These are phyloP conservation scores for Lamproptera curius DNA, from an alignment of 2,888 invertebrate species.

Conservation along the genomic window DNA sequence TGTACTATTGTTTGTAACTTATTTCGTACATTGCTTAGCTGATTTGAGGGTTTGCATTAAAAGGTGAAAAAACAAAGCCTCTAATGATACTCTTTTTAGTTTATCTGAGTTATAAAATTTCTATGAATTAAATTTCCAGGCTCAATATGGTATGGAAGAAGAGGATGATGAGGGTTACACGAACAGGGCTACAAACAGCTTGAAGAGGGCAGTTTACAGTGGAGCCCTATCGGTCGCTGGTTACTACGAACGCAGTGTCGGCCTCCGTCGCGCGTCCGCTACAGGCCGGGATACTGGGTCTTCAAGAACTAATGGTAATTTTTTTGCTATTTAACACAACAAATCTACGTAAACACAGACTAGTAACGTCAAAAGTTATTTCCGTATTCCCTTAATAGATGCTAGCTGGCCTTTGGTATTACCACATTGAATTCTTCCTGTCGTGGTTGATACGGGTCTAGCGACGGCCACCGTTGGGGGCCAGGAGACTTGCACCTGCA, in stretches of 20 bases:
- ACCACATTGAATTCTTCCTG: too few relatives aligned
- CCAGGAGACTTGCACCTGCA: too few relatives aligned
- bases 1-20: too few relatives aligned
- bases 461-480: too few relatives aligned
- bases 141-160: conserved; percentile 94
- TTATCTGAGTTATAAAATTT: too few relatives aligned
- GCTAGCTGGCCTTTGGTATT: background rate
- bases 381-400: background rate
- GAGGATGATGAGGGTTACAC: conserved; percentile 87
- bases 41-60: too few relatives aligned
- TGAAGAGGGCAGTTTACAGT: conserved; percentile 90
- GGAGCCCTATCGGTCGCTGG: conserved; percentile 91
- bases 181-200: conserved; percentile 86
- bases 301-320: conserved; percentile 86
- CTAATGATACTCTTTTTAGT: too few relatives aligned
- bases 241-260: conserved; percentile 89
- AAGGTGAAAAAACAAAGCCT: too few relatives aligned
- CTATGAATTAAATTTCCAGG: conserved; percentile 55
- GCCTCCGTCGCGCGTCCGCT: conserved; percentile 85
- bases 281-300: conserved; percentile 90
- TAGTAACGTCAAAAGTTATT: too few relatives aligned
- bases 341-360: too few relatives aligned
- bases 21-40: too few relatives aligned
- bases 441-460: too few relatives aligned
- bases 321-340: background rate